These are phyloP conservation scores for Sebastes alutus DNA, from an alignment of 2,797 vertebrate species.

Conservation along the genomic window DNA sequence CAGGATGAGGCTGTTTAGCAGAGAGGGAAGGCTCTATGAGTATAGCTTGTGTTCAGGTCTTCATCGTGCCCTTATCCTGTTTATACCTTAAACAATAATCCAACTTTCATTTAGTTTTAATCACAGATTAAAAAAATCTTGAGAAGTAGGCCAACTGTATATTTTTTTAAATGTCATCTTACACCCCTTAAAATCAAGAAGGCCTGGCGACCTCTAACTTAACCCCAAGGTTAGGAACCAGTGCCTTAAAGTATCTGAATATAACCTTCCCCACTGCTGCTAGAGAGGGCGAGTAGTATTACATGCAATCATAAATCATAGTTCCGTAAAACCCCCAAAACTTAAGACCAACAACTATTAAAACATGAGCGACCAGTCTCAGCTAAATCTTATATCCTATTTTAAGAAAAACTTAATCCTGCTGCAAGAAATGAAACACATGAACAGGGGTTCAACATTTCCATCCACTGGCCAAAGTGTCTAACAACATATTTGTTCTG, in stretches of 20 bases:
- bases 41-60: too few species aligned
- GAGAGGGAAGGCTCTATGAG: too few species aligned
- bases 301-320: not conserved
- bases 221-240: too few species aligned
- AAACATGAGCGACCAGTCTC: not conserved
- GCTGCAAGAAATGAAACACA: not conserved
- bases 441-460: not conserved
- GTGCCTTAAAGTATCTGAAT: not conserved
- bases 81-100: too few species aligned
- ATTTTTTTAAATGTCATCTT: fast-evolving
- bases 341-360: not conserved
- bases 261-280: not conserved
- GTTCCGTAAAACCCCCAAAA: not conserved
- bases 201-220: too few species aligned
- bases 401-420: not conserved
- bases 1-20: too few species aligned
- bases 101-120: too few species aligned
- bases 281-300: too few species aligned
- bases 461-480: not conserved
- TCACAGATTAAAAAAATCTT: too few species aligned
- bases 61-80: too few species aligned
- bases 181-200: too few species aligned
- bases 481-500: not conserved
- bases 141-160: too few species aligned
- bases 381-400: not conserved